Evolutionary conservation across 2,113 vertebrate genomes (phyloP).

Genomic region (Panthera leo): DNA sequence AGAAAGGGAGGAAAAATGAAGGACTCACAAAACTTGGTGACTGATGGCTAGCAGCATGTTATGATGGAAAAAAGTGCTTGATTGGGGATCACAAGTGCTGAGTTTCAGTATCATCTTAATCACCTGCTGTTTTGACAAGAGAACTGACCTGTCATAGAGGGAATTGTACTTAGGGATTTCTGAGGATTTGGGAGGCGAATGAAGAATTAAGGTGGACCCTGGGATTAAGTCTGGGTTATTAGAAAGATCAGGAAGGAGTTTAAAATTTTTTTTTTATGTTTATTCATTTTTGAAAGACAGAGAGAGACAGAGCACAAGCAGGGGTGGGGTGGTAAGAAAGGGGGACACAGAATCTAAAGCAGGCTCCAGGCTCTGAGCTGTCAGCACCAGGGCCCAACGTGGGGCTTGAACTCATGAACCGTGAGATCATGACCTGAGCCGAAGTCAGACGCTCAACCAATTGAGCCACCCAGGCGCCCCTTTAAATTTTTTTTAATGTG

Average conservation of each 20-base stretch:
- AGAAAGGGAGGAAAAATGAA: background rate
- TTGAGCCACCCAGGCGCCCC: too few species aligned
- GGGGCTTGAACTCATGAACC: too few species aligned
- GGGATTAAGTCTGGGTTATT: background rate
- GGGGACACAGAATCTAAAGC: too few species aligned
- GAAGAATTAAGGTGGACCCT: slow-evolving; percentile 6
- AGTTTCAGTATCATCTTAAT: background rate
- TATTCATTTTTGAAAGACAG: too few species aligned
- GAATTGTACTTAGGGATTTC: background rate
- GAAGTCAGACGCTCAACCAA: too few species aligned
- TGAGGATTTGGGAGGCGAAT: slow-evolving; percentile 20
- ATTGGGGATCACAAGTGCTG: background rate
- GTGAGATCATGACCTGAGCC: too few species aligned
- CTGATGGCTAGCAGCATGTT: background rate
- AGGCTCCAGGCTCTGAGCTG: too few species aligned
- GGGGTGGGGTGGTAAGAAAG: too few species aligned
- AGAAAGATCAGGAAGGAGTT: background rate
- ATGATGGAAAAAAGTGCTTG: background rate
- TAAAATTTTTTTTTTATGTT: background rate
- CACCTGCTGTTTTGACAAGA: background rate
- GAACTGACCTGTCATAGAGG: background rate
- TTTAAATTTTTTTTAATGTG: too few species aligned
- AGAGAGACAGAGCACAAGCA: too few species aligned
- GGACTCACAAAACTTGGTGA: background rate
- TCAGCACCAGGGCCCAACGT: too few species aligned